A percentile compares a stretch with the other conserved stretches of the same genome.
These are phyloP conservation scores for Hirtodrosophila confusa DNA, from an alignment of 2,888 invertebrate species.

Conservation along the genomic window DNA sequence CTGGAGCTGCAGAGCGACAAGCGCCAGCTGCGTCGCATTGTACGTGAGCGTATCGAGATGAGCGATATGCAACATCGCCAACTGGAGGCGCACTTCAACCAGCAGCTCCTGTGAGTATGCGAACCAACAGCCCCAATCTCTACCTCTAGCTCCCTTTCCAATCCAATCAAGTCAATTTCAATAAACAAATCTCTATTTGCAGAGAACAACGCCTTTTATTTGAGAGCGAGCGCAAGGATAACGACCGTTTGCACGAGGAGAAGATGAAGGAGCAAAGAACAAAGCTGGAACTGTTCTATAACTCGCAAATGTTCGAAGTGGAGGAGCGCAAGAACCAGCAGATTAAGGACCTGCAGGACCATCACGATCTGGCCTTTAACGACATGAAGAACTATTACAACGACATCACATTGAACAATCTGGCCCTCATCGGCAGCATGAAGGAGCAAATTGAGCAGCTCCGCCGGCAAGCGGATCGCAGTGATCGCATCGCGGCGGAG, in stretches of 20 bases:
- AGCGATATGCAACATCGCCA: conserved; percentile 82
- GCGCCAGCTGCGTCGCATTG: conserved; percentile 85
- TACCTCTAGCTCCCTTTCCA: neutral
- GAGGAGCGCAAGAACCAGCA: conserved; percentile 96
- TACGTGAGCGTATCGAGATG: conserved; percentile 85
- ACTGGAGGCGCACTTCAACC: conserved; percentile 80
- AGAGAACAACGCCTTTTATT: conserved; percentile 87
- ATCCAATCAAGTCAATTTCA: conserved; percentile 3
- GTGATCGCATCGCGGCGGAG: conserved; percentile 87
- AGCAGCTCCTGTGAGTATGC: conserved; percentile 78
- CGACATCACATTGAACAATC: conserved; percentile 96
- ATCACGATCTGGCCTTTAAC: conserved; percentile 93
- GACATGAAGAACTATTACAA: conserved; percentile 98
- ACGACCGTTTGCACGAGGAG: conserved; percentile 85
- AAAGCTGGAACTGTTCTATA: conserved; percentile 89
- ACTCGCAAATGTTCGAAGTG: conserved; percentile 93
- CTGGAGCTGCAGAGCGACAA: conserved; percentile 88
- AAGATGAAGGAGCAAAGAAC: conserved; percentile 89
- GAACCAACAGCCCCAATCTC: too few relatives aligned
- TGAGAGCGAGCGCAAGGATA: conserved; percentile 88
- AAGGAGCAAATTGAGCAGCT: conserved; percentile 93
- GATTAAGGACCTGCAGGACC: conserved; percentile 90
- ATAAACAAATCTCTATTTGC: neutral
- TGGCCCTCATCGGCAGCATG: conserved; percentile 94
- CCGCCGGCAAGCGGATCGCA: conserved; percentile 91